Conservation (phyloP, 2,113 vertebrate genomes). For the Rhabdornis inornatus region DNA sequence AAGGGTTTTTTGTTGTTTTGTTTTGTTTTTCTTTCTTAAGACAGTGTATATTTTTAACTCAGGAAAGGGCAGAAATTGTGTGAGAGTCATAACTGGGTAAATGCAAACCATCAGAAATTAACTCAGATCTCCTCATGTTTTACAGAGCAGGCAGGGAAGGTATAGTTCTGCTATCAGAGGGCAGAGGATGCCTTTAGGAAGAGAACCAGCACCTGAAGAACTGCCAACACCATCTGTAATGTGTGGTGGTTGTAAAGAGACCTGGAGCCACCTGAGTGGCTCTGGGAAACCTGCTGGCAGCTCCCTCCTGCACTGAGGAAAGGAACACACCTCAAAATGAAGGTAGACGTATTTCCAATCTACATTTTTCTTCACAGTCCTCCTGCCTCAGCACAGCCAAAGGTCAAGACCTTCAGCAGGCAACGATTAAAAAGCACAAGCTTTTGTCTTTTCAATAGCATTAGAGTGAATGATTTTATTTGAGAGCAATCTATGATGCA, state of each 20-base stretch:
- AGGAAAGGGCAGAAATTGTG: background rate
- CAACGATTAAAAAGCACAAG: background rate
- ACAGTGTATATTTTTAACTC: background rate
- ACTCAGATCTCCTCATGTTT: background rate
- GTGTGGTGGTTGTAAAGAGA: fast-evolving
- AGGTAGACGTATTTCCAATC: background rate
- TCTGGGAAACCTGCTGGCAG: background rate
- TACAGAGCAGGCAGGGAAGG: background rate
- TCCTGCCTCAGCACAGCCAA: background rate
- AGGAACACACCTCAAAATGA: background rate
- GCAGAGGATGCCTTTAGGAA: background rate
- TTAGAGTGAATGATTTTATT: conserved; percentile 1
- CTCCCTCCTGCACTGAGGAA: background rate
- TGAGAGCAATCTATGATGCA: background rate
- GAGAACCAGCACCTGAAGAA: background rate
- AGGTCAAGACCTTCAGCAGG: conserved; percentile 3
- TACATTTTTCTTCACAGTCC: background rate
- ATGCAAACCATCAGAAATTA: background rate
- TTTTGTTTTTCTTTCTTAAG: background rate
- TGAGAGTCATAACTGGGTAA: background rate
- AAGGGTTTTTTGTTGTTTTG: background rate
- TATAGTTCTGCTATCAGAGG: background rate
- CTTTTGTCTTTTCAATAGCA: background rate
- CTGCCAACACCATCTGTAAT: background rate
- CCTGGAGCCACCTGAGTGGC: background rate